Percentiles rank a stretch among this genome's conserved stretches.
Conservation (phyloP, 2,113 vertebrate genomes). For the Coryphaenoides rupestris region DNA sequence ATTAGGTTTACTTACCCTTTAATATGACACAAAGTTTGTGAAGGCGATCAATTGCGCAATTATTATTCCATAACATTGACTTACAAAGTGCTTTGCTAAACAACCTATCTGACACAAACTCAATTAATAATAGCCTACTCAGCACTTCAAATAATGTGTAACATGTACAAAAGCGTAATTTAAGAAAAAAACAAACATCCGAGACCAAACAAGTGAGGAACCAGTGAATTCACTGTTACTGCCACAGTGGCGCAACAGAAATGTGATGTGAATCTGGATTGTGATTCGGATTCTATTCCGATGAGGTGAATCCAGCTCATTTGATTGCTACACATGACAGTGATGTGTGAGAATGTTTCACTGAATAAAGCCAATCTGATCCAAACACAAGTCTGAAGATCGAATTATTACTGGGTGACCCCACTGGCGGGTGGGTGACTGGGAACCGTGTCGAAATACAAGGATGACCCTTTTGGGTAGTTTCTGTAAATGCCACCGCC, state of each 20-base stretch:
- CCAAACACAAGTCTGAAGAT: background rate
- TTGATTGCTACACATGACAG: background rate
- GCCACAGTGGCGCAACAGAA: background rate
- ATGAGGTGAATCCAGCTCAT: slow-evolving; percentile 5
- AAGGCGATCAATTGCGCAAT: too few species aligned
- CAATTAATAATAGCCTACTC: too few species aligned
- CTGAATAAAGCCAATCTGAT: slow-evolving; percentile 64
- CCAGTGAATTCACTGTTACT: slow-evolving; percentile 46
- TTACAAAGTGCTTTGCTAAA: too few species aligned
- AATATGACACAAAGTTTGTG: too few species aligned
- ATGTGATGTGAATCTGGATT: too few species aligned
- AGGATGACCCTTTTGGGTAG: too few species aligned
- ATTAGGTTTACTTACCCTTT: too few species aligned
- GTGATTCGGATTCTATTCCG: background rate
- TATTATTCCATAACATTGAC: too few species aligned
- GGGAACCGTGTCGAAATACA: background rate
- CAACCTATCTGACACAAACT: too few species aligned
- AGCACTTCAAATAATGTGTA: too few species aligned
- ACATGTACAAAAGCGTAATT: background rate
- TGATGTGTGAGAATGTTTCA: slow-evolving; percentile 37
- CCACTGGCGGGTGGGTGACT: background rate
- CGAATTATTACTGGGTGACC: background rate
- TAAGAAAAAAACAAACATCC: background rate
- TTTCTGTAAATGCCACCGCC: too few species aligned
- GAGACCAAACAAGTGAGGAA: slow-evolving; percentile 1